Percentiles rank a stretch among this genome's conserved stretches.
Conservation (phyloP, 2,113 vertebrate genomes). For the Stictonetta naevosa region DNA sequence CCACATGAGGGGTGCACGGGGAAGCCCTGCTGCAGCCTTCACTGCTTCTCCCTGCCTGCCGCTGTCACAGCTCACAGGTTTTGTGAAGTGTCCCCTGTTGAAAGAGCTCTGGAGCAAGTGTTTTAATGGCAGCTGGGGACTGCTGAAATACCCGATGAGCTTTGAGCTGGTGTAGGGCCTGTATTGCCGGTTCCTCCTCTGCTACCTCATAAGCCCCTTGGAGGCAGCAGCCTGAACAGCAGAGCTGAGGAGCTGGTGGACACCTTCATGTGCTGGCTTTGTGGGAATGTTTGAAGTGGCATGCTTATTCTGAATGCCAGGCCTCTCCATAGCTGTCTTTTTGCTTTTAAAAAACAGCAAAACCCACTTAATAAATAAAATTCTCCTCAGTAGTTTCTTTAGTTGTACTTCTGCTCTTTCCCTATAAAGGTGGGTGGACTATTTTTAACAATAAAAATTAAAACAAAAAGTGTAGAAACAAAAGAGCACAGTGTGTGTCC, state of each 20-base stretch:
- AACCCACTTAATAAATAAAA: not conserved
- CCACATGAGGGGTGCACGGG: fast-evolving
- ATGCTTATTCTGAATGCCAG: not conserved
- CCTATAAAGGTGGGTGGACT: not conserved
- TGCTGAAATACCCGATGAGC: not conserved
- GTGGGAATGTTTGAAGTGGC: not conserved
- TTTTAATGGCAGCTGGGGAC: not conserved
- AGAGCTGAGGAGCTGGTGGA: not conserved
- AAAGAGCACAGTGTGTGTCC: not conserved
- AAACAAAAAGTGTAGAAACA: not conserved
- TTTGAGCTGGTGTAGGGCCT: not conserved
- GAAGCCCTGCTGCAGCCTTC: not conserved
- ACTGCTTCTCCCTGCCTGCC: not conserved
- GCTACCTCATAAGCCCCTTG: not conserved
- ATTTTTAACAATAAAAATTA: not conserved
- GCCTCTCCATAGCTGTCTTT: not conserved
- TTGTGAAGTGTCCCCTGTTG: not conserved
- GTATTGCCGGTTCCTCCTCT: not conserved
- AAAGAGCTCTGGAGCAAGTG: not conserved
- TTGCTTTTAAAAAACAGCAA: not conserved
- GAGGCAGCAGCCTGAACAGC: not conserved
- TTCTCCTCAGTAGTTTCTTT: not conserved
- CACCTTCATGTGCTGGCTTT: not conserved
- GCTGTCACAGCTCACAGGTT: not conserved
- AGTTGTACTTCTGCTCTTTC: not conserved